Conservation (phyloP, 2,888 invertebrate genomes). For the Phoenoteleia sp. region DNA sequence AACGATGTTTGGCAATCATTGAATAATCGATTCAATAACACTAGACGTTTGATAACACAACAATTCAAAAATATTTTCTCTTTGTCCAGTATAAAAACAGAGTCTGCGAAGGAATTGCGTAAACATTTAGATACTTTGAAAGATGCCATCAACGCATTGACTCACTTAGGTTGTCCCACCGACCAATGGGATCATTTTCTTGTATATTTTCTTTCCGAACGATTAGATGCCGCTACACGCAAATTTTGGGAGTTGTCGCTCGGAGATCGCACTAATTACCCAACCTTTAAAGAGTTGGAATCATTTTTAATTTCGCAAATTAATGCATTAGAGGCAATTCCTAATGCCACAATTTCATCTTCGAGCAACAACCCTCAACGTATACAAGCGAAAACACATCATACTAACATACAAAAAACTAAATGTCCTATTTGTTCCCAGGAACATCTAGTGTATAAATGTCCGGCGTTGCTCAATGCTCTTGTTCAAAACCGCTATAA, state of each 20-base stretch:
- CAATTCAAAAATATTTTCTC: no score
- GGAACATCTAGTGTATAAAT: background rate
- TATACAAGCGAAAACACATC: background rate
- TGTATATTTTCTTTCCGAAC: background rate
- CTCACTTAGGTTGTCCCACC: no score
- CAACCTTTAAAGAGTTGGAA: background rate
- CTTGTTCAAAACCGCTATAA: background rate
- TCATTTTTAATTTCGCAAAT: background rate
- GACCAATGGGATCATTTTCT: background rate
- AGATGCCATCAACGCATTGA: no score
- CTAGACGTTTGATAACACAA: no score
- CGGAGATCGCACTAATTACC: background rate
- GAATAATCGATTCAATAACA: no score
- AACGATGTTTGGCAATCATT: no score
- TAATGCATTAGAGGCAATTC: background rate
- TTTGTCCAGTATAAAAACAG: no score
- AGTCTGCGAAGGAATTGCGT: no score
- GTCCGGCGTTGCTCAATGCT: background rate
- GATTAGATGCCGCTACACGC: background rate
- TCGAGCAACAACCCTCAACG: background rate
- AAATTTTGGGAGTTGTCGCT: slow-evolving; percentile 9
- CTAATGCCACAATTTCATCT: background rate
- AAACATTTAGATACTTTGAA: no score
- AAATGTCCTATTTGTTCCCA: background rate
- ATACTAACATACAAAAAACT: background rate